Evolutionary conservation across 2,113 vertebrate species (phyloP).

Genomic region (Bubo bubo): DNA sequence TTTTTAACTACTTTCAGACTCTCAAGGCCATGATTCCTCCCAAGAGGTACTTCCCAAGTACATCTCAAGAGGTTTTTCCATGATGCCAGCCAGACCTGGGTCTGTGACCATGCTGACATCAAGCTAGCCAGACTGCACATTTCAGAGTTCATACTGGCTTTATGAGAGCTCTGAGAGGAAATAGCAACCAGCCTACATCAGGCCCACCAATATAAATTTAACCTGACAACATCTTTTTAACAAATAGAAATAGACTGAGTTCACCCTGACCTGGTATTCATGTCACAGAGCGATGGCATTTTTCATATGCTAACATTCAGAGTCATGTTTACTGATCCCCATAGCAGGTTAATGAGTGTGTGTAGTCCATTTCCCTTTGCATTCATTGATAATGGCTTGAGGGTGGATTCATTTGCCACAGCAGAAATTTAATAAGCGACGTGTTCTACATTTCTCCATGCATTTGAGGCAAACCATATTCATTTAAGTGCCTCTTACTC

Average conservation of each 20-base stretch:
- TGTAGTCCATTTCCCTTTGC: neutral
- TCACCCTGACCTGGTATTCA: neutral
- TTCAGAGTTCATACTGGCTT: neutral
- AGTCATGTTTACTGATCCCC: neutral
- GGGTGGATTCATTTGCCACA: neutral
- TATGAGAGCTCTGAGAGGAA: neutral
- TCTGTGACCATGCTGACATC: neutral
- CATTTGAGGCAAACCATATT: neutral
- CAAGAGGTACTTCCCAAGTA: neutral
- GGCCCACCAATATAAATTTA: neutral
- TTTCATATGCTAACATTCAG: neutral
- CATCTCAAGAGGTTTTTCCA: neutral
- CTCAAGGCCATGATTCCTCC: neutral
- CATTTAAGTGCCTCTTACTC: neutral
- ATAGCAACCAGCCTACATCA: neutral
- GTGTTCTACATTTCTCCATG: neutral
- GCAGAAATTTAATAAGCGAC: neutral
- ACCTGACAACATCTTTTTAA: neutral
- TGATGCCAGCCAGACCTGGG: neutral
- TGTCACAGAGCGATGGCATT: neutral
- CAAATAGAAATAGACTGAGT: neutral
- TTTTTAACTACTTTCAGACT: neutral
- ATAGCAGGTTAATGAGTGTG: neutral
- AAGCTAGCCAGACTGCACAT: neutral
- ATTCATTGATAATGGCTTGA: neutral